phyloP scores from a whole-genome alignment of 2,797 vertebrate species.

The Lutra lutra region DNA sequence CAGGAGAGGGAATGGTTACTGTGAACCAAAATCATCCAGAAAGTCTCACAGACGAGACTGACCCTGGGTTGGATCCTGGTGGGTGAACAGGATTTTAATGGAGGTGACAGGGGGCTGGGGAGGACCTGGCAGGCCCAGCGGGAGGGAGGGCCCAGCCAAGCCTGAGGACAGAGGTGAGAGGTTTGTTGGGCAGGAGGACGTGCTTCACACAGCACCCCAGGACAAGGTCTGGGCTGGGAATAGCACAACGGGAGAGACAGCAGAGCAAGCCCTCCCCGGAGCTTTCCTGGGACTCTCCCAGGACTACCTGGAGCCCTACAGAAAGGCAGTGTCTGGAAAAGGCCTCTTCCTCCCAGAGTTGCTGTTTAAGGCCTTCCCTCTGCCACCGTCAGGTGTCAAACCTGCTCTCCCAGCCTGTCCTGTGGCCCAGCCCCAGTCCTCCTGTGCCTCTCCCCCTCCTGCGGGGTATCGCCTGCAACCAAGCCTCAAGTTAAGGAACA shows the following conservation, averaged over 20 bases:
- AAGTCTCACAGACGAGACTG: neutral
- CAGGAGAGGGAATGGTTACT: neutral
- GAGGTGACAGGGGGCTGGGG: fast-evolving
- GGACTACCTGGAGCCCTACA: neutral
- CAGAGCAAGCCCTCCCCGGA: neutral
- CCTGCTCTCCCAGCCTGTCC: neutral
- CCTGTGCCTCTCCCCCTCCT: neutral
- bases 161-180: neutral
- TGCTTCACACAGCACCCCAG: neutral
- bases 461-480: neutral
- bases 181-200: neutral
- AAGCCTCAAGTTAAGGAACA: neutral
- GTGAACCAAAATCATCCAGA: neutral
- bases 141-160: neutral
- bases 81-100: neutral
- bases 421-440: neutral
- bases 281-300: neutral
- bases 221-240: neutral
- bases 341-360: neutral
- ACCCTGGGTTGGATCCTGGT: neutral
- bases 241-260: neutral
- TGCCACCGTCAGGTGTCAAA: neutral
- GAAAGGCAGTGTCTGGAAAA: neutral
- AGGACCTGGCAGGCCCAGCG: neutral
- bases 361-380: neutral